Evolutionary conservation across 2,888 invertebrate species (phyloP), one percentile per base, ranked within the genome.

Genomic region (Eudemis profundana): DNA sequence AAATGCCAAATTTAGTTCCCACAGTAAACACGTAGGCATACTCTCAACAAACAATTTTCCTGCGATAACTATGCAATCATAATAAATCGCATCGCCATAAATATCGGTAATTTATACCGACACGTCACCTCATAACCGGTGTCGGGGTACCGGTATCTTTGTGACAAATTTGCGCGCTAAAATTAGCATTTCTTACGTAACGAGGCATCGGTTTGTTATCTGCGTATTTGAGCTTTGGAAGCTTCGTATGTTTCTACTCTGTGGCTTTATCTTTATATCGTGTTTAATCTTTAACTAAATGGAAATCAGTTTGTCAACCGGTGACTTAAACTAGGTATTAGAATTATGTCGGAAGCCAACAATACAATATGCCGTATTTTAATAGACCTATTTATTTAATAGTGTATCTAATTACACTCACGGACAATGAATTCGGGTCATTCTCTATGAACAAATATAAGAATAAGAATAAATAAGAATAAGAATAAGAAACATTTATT

Each of bases 31-130:
- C 57, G 54, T 42, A 51, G 29, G 49, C 57, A 44, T 42, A 77
- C 73, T 74, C 74, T 71, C 72, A 73, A 74, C 69, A 80, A 83
- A 84, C 81, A 83, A 85, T 86, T 84, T 82, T 70, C 72, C 66
- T 66, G 63, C 76, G 73, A 81, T 80, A 76, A 82, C 84, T 84
- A 83, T 82, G 82, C 78, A 79, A 82, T 79, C 73, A 74, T 72
- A 72, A 80, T 76, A 75, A 79, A 81, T 82, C 81, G 78, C 70
- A 78, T 75, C 74, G 74, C 73, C 76, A 78, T 84, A 83, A 82
- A 75, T 72, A 85, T 85, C 81, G 82, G 84, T 77, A 82, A 79
- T 70, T 70, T 70, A 70, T 70, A 68, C 63, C 44, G 51, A 57
- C 64, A 76, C 78, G 71, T 76, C 82, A 79, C 80, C 79, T 69